Percentiles rank a stretch among this genome's conserved stretches.
Conservation (phyloP, 2,888 invertebrate species). For the Euzophera pinguis region DNA sequence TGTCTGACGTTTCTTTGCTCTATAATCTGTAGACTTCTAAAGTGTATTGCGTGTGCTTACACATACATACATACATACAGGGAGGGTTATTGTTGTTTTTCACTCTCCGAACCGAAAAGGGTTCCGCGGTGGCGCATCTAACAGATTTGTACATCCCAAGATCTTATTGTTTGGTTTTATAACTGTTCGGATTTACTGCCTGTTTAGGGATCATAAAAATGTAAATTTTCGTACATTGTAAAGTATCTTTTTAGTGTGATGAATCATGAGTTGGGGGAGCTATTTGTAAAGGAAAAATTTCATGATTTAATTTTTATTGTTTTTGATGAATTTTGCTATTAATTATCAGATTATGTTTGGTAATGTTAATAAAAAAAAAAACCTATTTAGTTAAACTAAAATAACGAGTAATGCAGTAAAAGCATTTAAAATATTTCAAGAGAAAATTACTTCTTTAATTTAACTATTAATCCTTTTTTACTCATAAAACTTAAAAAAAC, state of each 20-base stretch:
- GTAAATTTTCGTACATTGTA: constrained; percentile 54
- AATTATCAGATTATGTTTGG: too few relatives aligned
- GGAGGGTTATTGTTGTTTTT: constrained; percentile 74
- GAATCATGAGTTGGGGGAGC: constrained; percentile 30
- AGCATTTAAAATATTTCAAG: too few relatives aligned
- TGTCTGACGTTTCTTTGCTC: constrained; percentile 25
- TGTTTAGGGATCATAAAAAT: constrained; percentile 73
- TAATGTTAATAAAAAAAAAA: too few relatives aligned
- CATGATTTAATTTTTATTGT: too few relatives aligned
- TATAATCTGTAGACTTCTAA: constrained; percentile 52
- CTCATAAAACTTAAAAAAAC: too few relatives aligned
- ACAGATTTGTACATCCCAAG: constrained; percentile 58
- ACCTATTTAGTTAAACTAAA: too few relatives aligned
- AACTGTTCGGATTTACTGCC: constrained; percentile 62
- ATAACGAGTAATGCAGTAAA: too few relatives aligned
- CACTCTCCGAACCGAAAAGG: constrained; percentile 51
- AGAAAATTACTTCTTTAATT: too few relatives aligned
- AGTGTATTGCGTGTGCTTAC: constrained; percentile 72
- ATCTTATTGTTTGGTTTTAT: constrained; percentile 51
- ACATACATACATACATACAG: constrained; percentile 49
- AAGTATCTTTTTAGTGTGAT: constrained; percentile 40
- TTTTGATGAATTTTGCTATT: too few relatives aligned
- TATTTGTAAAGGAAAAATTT: constrained; percentile 9
- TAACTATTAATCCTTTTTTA: too few relatives aligned
- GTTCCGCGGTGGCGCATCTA: constrained; percentile 46